phyloP scores from a whole-genome alignment of 2,113 vertebrate genomes.

The cat (Felis catus) region F.catus_Fca126_mat1.0 CM031413.1:76111501-76112000 shows the following conservation, averaged over 20 bases:
- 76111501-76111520: background rate
- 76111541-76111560: background rate
- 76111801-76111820: background rate
- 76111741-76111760: background rate
- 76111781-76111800: background rate
- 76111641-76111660: background rate
- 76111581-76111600: background rate
- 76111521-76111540: background rate
- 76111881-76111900: background rate
- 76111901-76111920: background rate
- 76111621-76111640: background rate
- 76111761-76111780: rapidly evolving
- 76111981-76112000: background rate
- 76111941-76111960: background rate
- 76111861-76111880: background rate
- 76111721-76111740: background rate
- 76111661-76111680: background rate
- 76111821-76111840: background rate
- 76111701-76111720: background rate
- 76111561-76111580: background rate
- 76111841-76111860: background rate
- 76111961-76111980: background rate
- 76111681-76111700: background rate
- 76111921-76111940: background rate
- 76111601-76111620: background rate